Evolutionary conservation across 2,113 vertebrate genomes (phyloP).

Genomic region (Lathamus discolor): DNA sequence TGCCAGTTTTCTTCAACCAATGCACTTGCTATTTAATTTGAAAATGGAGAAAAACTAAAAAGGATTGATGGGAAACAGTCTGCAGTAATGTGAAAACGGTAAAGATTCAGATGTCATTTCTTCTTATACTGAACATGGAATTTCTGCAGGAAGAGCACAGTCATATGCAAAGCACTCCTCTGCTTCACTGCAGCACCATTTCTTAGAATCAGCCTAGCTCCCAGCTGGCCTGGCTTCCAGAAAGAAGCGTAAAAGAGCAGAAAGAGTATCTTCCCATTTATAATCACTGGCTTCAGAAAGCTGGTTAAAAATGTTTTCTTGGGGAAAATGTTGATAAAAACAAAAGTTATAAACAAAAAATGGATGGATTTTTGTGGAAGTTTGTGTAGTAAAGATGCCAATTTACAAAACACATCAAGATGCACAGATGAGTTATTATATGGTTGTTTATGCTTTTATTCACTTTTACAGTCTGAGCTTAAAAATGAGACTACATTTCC

Average conservation of each 20-base stretch:
- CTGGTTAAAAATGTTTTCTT: not conserved
- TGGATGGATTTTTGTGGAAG: not conserved
- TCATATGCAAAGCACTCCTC: constrained; percentile 2
- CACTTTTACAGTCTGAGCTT: not conserved
- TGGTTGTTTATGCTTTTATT: not conserved
- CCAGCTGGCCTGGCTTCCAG: not conserved
- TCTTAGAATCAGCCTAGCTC: not conserved
- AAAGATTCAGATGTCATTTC: not conserved
- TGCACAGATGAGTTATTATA: not conserved
- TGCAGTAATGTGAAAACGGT: not conserved
- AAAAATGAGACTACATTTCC: not conserved
- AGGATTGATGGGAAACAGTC: not conserved
- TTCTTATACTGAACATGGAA: not conserved
- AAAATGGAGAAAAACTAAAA: not conserved
- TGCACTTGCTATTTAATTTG: not conserved
- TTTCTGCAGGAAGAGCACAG: constrained; percentile 23
- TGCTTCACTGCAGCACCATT: constrained; percentile 5
- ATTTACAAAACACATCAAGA: not conserved
- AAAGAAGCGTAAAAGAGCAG: not conserved
- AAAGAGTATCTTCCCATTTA: not conserved
- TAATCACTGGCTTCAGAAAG: not conserved
- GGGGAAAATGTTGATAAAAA: not conserved
- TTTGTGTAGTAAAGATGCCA: not conserved
- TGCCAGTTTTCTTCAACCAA: not conserved
- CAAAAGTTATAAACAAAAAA: not conserved